Evolutionary conservation across 2,888 invertebrate genomes (phyloP), one percentile per base, ranked within the genome.

Genomic region (Petrolisthes cinctipes): DNA sequence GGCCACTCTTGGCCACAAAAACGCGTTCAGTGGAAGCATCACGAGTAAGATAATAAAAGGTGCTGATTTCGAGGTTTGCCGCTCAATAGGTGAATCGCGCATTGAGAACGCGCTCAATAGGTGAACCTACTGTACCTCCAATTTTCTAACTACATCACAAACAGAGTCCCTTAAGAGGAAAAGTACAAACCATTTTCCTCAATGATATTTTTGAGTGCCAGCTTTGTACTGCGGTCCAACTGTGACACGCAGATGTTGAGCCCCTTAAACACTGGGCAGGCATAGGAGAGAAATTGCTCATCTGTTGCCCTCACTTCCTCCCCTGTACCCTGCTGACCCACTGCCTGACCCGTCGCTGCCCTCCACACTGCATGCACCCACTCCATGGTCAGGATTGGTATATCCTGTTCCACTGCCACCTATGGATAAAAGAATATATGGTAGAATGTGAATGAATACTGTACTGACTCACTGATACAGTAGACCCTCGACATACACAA

Each of bases 361-460:
- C 95, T 93, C 97, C 97, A 98, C 0, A 97, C 95, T 0, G 95
- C 95, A 66, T 95, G 94, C 0, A 98, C 94, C 98, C 98, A 98
- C 20, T 95, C 94, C 9, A 95, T 94, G 5, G 94, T 94, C 95
- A 98, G 96, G 11, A 98, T 94, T 57, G 95, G 95, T 88, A 96
- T 94, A 83, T 94, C 94, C 91, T 93, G 93, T 92, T 95, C 94
- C 54, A 94, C 94, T 20, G 97, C 96, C 93, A 95, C 95, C 93
- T 95, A 84, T 11, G 71, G 75, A n/a, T n/a, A 71, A 71, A 37
- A 37, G 37, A 37, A 0, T 37, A 37, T 37, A 37, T 37, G 37
- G 37, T 37, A 37, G 37, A 37, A 37, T 37, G 2, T 37, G 37
- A 37, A 37, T 37, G 37, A 37, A 37, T 37, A 37, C 37, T 37